Conservation (phyloP, 2,113 vertebrate species). For the Aldabrachelys gigantea region DNA sequence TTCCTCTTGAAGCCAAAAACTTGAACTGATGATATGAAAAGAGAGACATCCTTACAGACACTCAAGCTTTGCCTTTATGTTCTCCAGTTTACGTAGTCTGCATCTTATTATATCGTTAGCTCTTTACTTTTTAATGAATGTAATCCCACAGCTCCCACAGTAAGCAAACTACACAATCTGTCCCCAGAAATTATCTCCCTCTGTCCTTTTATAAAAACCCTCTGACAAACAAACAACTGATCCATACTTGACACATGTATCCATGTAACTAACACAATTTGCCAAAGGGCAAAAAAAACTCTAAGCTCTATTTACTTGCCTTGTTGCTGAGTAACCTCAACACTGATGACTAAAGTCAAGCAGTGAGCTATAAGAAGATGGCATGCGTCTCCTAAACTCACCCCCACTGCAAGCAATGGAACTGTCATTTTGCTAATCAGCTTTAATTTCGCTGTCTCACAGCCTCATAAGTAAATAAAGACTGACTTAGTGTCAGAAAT, state of each 20-base stretch:
- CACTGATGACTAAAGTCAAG: conserved; percentile 52
- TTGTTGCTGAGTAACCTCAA: conserved; percentile 62
- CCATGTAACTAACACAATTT: conserved; percentile 88
- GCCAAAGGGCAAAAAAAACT: conserved; percentile 86
- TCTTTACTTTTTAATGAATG: conserved; percentile 59
- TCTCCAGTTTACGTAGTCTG: conserved; percentile 74
- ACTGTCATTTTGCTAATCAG: conserved; percentile 77
- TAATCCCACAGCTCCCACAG: conserved; percentile 48
- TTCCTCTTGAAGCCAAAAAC: neutral
- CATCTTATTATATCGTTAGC: conserved; percentile 71
- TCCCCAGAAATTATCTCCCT: conserved; percentile 85
- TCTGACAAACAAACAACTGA: conserved; percentile 88
- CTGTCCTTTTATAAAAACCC: conserved; percentile 82
- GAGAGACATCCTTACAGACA: neutral
- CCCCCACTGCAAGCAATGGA: conserved; percentile 64
- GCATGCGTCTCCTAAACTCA: conserved; percentile 57
- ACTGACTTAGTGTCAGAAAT: conserved; percentile 73
- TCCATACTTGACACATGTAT: conserved; percentile 84
- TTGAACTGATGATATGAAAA: neutral
- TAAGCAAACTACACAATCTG: conserved; percentile 62
- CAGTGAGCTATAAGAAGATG: conserved; percentile 28
- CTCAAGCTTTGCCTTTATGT: neutral
- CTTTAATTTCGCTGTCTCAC: conserved; percentile 81
- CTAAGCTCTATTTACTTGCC: conserved; percentile 77
- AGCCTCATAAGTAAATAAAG: conserved; percentile 79